phyloP scores from a whole-genome alignment of 2,113 vertebrate species.

The Pluvianellus socialis region DNA sequence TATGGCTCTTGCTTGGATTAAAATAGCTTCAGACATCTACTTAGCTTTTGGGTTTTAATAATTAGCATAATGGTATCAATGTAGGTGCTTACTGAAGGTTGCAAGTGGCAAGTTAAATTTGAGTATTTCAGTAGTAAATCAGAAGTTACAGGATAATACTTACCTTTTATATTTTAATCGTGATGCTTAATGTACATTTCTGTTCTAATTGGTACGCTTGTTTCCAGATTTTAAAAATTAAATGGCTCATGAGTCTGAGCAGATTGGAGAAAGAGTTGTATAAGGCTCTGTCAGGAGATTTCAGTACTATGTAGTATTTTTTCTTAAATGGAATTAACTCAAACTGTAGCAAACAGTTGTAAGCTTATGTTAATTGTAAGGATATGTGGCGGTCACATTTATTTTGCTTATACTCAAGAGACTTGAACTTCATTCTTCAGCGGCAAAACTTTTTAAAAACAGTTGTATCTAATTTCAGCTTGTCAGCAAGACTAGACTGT shows the following conservation, averaged over 20 bases:
- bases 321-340: neutral
- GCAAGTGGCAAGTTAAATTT: neutral
- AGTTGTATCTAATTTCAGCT: neutral
- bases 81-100: neutral
- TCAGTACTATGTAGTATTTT: neutral
- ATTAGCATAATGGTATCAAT: neutral
- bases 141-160: neutral
- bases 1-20: neutral
- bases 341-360: neutral
- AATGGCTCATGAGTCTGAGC: neutral
- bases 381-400: neutral
- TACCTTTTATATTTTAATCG: neutral
- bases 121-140: neutral
- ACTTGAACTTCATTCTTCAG: neutral
- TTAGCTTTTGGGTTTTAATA: neutral
- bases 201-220: neutral
- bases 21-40: neutral
- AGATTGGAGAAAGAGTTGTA: neutral
- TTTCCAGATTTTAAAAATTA: neutral
- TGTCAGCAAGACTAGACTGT: neutral
- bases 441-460: neutral
- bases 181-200: neutral
- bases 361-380: neutral
- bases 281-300: neutral
- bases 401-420: neutral